A percentile compares a stretch with the other conserved stretches of the same genome.
phyloP scores from a whole-genome alignment of 2,113 vertebrate genomes.

The Delphinapterus leucas region DNA sequence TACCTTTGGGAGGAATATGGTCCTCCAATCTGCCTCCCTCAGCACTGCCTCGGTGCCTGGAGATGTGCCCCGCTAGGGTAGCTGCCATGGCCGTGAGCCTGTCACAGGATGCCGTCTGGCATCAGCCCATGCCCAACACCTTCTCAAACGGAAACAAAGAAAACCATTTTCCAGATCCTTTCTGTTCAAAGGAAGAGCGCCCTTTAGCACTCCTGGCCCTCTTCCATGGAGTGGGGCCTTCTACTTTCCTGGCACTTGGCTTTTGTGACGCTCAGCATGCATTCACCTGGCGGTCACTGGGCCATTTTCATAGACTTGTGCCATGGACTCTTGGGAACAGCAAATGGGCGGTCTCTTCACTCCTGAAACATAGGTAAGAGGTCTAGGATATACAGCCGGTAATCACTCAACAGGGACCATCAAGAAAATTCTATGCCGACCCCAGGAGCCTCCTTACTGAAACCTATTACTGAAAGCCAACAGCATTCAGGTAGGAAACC shows the following conservation, averaged over 20 bases:
- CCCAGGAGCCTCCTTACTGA: not conserved
- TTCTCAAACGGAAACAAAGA: slow-evolving; percentile 41
- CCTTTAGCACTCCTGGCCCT: slow-evolving; percentile 6
- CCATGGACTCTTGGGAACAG: not conserved
- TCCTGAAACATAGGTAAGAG: not conserved
- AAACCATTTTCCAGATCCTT: slow-evolving; percentile 22
- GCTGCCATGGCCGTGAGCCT: not conserved
- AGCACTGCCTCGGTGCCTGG: not conserved
- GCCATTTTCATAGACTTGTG: not conserved
- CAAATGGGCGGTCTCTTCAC: not conserved
- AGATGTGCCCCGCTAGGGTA: not conserved
- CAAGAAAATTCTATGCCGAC: not conserved
- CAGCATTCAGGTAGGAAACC: not conserved
- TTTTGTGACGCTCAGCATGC: not conserved
- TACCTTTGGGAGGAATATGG: not conserved
- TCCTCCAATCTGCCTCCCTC: not conserved
- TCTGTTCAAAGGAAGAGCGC: slow-evolving; percentile 23
- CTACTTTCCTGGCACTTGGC: not conserved
- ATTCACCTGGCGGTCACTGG: not conserved
- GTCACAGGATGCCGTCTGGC: not conserved
- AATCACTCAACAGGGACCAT: not conserved
- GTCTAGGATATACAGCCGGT: not conserved
- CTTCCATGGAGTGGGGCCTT: not conserved
- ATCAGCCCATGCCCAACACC: not conserved
- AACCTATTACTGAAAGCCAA: not conserved